Base-by-base conservation (phyloP, 2,888 invertebrate genomes). In the Caenorhabditis sulstoni region DNA sequence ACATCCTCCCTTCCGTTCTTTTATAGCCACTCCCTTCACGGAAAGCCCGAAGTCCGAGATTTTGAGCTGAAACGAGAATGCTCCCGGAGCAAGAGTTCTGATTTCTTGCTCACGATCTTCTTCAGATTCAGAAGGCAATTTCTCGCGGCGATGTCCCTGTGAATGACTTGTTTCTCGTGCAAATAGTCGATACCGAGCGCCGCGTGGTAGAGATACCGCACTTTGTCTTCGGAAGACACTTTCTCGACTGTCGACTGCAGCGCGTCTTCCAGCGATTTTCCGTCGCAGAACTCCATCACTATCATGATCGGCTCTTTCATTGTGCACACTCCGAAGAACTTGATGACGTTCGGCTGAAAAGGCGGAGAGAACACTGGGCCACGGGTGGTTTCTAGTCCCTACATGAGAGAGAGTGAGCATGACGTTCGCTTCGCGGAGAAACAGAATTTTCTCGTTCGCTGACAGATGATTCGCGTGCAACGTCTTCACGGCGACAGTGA, bases 371-470 rank as follows among this genome's bases (percentile, higher is more conserved):
- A 18, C 41, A 14, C 39, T 44, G n/a, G n/a, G n/a, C 18, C 9
- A 12, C 7, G 11, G n/a, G 44, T 29, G 12, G 16, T 18, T n/a
- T n/a, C n/a, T 35, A 29, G 14, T 58, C 29, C 29, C 29, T 16
- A 74, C 65, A 44, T 74, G 74, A 14, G 74, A n/a, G 45, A 66
- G 18, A 11, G 74, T 61, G 20, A 97, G 96, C 97, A 98, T 97
- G 83, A 96, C 96, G 11, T 95, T 95, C 0, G 97, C 97, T 91
- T 98, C 97, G 91, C 97, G 97, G 65, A 98, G 92, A 92, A 98
- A 97, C 91, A 97, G 96, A 83, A 95, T 95, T 0, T 96, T 95
- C 91, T 96, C 96, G 85, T 95, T 95, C 87, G 96, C 95, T 95
- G 97, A 95, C 67, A 95, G 93, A 90, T 97, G 92, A 91, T 96